These are phyloP conservation scores for Villa cingulata DNA, from an alignment of 2,888 invertebrate genomes.

Conservation along the genomic window DNA sequence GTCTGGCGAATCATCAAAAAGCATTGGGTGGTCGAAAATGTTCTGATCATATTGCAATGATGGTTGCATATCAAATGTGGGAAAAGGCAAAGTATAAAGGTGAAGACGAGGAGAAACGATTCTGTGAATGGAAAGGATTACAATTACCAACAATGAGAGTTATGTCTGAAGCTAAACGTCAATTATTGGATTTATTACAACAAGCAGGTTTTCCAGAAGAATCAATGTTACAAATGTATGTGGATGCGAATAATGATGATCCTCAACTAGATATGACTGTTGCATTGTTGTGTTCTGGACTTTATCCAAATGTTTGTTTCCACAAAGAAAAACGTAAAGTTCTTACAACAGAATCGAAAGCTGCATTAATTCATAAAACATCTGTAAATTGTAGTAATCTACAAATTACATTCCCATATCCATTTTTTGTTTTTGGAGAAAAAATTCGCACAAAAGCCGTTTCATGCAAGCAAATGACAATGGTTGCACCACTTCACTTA, in stretches of 20 bases:
- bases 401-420: slow-evolving; percentile 76
- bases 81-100: slow-evolving; percentile 52
- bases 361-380: slow-evolving; percentile 90
- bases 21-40: slow-evolving; percentile 73
- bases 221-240: slow-evolving; percentile 56
- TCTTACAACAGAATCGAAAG: slow-evolving; percentile 86
- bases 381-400: slow-evolving; percentile 86
- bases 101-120: slow-evolving; percentile 61
- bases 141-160: slow-evolving; percentile 80
- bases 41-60: slow-evolving; percentile 91
- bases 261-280: slow-evolving; percentile 68
- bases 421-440: slow-evolving; percentile 95
- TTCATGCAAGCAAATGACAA: slow-evolving; percentile 90
- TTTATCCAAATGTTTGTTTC: slow-evolving; percentile 93
- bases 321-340: slow-evolving; percentile 94
- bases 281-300: slow-evolving; percentile 75
- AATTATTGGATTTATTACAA: slow-evolving; percentile 52
- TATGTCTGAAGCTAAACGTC: slow-evolving; percentile 79
- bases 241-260: slow-evolving; percentile 66
- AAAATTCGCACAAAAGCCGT: slow-evolving; percentile 94
- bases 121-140: slow-evolving; percentile 85
- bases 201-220: slow-evolving; percentile 84
- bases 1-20: slow-evolving; percentile 72
- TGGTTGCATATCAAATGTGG: slow-evolving; percentile 83
- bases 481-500: slow-evolving; percentile 88